Percentiles rank a stretch among this genome's conserved stretches.
Evolutionary conservation across 2,113 vertebrate species (phyloP).

Genomic region (Cephalopterus ornatus): DNA sequence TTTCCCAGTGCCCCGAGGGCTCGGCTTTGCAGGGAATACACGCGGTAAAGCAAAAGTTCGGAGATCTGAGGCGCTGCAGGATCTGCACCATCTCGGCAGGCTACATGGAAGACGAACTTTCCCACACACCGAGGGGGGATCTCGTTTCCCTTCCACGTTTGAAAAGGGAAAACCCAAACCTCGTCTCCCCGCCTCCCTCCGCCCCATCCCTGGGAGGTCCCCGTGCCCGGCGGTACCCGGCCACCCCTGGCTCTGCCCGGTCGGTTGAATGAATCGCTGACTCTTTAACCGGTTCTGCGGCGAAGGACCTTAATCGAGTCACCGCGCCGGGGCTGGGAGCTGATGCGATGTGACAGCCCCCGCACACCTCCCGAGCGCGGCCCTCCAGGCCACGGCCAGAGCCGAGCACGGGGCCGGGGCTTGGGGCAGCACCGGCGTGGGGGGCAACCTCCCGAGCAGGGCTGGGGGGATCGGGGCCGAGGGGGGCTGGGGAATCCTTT

Average conservation of each 20-base stretch:
- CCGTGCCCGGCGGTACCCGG: not conserved
- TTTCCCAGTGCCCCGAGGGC: not conserved
- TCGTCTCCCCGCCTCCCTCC: not conserved
- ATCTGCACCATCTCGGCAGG: not conserved
- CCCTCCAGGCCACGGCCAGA: not conserved
- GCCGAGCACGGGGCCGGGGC: not conserved
- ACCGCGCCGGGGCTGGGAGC: not conserved
- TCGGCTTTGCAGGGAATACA: not conserved
- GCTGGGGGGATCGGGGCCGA: not conserved
- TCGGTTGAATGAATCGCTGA: not conserved
- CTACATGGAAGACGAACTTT: not conserved
- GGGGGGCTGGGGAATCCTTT: not conserved
- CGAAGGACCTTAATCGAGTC: not conserved
- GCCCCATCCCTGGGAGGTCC: not conserved
- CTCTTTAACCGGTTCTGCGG: slow-evolving; percentile 1
- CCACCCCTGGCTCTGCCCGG: slow-evolving; percentile 4
- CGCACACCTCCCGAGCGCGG: not conserved
- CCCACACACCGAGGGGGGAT: accelerated
- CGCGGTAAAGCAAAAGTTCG: accelerated
- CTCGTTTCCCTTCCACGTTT: accelerated
- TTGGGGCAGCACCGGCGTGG: not conserved
- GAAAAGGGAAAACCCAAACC: not conserved
- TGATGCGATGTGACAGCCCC: slow-evolving; percentile 65
- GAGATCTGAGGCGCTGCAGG: not conserved
- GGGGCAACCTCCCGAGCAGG: not conserved